Percentiles rank a stretch among this genome's conserved stretches.
Evolutionary conservation across 2,797 vertebrate species (phyloP).

Genomic region (Scolopax bukidnonensis): DNA sequence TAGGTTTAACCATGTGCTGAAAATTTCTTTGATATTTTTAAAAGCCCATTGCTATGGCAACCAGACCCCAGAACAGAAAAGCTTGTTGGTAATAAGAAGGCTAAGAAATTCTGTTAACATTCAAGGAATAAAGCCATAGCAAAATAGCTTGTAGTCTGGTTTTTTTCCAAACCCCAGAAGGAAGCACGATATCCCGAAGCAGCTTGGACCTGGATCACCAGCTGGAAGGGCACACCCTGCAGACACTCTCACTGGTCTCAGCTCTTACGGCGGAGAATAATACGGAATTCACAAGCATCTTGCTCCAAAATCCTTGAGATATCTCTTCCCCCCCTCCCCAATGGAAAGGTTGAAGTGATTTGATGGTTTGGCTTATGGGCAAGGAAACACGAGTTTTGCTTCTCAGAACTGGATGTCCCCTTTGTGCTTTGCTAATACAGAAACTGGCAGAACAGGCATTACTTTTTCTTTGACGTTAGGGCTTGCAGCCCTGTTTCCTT

Average conservation of each 20-base stretch:
- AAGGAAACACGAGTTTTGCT: constrained; percentile 52
- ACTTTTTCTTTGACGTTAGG: constrained; percentile 70
- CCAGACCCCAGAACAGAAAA: constrained; percentile 7
- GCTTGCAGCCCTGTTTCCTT: constrained; percentile 74
- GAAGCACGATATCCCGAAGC: not conserved
- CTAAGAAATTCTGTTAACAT: not conserved
- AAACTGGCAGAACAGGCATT: constrained; percentile 76
- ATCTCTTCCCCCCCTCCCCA: not conserved
- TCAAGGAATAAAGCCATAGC: not conserved
- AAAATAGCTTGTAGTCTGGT: not conserved
- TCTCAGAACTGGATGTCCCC: constrained; percentile 63
- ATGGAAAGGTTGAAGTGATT: constrained; percentile 17
- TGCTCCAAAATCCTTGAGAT: not conserved
- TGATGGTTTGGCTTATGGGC: constrained; percentile 21
- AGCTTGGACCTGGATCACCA: not conserved
- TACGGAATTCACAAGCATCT: not conserved
- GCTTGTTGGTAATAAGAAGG: not conserved
- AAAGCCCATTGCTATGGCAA: constrained; percentile 40
- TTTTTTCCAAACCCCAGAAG: not conserved
- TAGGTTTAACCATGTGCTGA: constrained; percentile 34
- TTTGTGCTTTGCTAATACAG: constrained; percentile 64
- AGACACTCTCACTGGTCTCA: rapidly evolving
- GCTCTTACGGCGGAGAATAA: rapidly evolving
- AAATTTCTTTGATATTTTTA: constrained; percentile 47
- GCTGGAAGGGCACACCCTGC: not conserved